These are phyloP conservation scores for Archocentrus centrarchus DNA, from an alignment of 2,113 vertebrate species.

Conservation along the genomic window DNA sequence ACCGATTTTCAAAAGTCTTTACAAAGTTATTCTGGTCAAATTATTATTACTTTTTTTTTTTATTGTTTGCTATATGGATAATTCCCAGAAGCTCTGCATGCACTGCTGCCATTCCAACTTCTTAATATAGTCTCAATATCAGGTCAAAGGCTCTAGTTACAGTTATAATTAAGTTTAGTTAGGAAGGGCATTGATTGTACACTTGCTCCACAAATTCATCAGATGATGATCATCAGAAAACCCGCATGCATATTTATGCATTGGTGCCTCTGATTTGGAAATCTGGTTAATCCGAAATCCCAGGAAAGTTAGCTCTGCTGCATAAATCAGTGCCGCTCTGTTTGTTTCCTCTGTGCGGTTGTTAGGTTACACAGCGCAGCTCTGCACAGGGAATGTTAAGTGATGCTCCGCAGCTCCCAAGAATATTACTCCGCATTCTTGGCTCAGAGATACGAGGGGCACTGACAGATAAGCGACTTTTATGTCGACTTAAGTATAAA, in stretches of 20 bases:
- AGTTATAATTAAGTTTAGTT: not conserved
- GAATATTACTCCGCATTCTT: constrained; percentile 36
- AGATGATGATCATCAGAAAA: not conserved
- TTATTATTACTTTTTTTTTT: not conserved
- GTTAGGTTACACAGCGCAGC: constrained; percentile 51
- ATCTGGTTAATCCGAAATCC: constrained; percentile 1
- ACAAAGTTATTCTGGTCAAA: not conserved
- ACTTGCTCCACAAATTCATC: not conserved
- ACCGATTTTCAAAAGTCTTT: not conserved
- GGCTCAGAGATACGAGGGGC: not conserved
- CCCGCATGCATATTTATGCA: not conserved
- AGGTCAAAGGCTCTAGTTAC: not conserved
- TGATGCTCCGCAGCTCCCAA: constrained; percentile 53
- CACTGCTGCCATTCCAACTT: not conserved
- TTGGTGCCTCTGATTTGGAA: not conserved
- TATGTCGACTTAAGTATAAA: not conserved
- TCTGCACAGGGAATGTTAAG: constrained; percentile 67
- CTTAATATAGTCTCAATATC: not conserved
- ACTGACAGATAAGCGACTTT: not conserved
- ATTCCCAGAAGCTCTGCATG: not conserved
- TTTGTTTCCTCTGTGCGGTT: constrained; percentile 60
- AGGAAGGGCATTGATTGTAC: not conserved
- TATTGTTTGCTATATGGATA: not conserved
- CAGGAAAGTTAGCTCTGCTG: not conserved
- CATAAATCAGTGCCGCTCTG: constrained; percentile 32